Percentiles rank a stretch among this genome's conserved stretches.
Evolutionary conservation across 30 jellyfish, hydroid and myxozoan genomes (phyloP).

Genomic region (Aurelia aurita): DNA sequence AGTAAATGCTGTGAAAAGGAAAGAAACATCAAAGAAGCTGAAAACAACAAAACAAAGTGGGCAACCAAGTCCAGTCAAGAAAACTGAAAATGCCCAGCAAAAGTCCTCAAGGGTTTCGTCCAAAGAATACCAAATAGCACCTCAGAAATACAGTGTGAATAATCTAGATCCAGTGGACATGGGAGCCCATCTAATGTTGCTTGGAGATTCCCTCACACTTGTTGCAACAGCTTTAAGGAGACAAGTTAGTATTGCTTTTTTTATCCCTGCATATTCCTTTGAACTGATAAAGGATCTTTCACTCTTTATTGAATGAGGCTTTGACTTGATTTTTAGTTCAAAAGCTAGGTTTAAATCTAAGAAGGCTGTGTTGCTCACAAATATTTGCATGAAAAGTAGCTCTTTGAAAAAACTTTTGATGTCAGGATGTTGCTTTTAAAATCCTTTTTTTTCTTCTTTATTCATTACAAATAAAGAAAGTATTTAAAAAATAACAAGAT

Average conservation of each 20-base stretch:
- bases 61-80: constrained; percentile 16
- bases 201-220: constrained; percentile 84
- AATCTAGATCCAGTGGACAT: constrained; percentile 77
- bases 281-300: neutral
- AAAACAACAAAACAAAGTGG: constrained; percentile 54
- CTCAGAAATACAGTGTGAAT: constrained; percentile 46
- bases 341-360: no score
- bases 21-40: constrained; percentile 50
- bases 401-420: no score
- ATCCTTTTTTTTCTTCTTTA: no score
- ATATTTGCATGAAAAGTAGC: no score
- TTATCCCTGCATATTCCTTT: neutral
- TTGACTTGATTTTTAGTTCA: no score
- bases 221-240: constrained; percentile 78
- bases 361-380: no score
- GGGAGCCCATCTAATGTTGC: constrained; percentile 87
- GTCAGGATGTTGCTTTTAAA: no score
- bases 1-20: constrained; percentile 71
- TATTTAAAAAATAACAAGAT: no score
- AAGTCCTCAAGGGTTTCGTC: constrained; percentile 29
- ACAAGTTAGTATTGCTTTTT: constrained; percentile 60
- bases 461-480: no score
- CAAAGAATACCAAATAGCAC: constrained; percentile 46
- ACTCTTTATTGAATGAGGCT: neutral
- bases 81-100: neutral